Evolutionary conservation across 2,888 invertebrate species (phyloP), one percentile per base, ranked within the genome.

Genomic region (Cyrtodaria siliqua): DNA sequence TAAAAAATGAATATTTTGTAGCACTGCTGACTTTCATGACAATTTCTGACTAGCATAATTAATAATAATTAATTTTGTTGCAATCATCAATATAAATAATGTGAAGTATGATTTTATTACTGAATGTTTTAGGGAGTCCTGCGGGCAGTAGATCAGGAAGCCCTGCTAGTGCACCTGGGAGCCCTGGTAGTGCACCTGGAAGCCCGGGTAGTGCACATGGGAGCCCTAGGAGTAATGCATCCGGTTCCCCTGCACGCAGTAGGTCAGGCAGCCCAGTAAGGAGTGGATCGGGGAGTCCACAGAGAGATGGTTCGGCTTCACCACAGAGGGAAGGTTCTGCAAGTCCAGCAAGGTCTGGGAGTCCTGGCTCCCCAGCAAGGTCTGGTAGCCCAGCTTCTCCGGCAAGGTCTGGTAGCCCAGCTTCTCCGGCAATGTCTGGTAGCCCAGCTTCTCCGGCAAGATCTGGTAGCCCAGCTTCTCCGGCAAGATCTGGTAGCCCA

Each of bases 391-490:
- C 53, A 14, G 63, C 55, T 29, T 55, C 59, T 26, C 59, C 64
- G 29, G 63, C 50, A 14, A 42, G 75, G 1, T 69, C 75, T 20
- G 23, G 2, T 8, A 79, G 62, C 8, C 68, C 82, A 52, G 79
- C 73, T 18, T 57, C 56, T 9, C 62, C 60, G 14, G 12, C 4
- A 12, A 60, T 49, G 9, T 56, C 78, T 20, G 81, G 74, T 20
- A 69, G 82, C 4, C 76, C 78, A 12, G 76, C 68, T 0, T 73
- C 71, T 44, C 84, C 83, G n/a, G 72, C 56, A n/a, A 62, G 77
- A 9, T 80, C 79, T 57, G 47, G 57, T 23, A 59, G 53, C 29
- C 60, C 60, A 18, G 62, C 67, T 26, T 56, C 61, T 29, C 66
- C 74, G 8, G 64, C 60, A 8, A 68, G 33, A 8, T 12, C 73